These are phyloP conservation scores for Heliothis subflexa DNA, from an alignment of 1,140 invertebrate species.

Conservation along the genomic window DNA sequence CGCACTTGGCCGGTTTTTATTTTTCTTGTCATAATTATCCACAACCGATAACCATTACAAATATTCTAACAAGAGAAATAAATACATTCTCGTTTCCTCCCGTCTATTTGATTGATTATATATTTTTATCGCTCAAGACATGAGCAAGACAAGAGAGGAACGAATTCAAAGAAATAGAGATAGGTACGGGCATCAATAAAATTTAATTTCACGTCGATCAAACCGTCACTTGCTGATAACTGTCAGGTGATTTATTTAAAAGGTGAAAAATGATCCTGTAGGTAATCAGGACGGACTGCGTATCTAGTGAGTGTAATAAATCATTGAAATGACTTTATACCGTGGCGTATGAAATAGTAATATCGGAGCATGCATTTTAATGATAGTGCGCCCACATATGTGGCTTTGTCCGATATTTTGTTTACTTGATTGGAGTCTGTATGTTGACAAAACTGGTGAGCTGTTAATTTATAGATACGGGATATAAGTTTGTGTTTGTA, in stretches of 20 bases:
- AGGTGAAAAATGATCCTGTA: conserved; percentile 49
- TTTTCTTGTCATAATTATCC: background rate
- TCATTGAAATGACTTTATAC: conserved; percentile 39
- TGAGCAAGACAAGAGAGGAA: conserved; percentile 27
- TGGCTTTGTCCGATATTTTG: conserved; percentile 35
- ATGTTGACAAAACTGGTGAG: conserved; percentile 32
- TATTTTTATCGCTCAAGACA: conserved; percentile 51
- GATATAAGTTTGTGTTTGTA: conserved; percentile 16
- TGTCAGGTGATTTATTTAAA: conserved; percentile 47
- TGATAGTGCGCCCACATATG: conserved; percentile 28
- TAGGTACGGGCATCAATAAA: conserved; percentile 45
- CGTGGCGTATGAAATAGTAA: conserved; percentile 26
- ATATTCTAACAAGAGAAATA: conserved; percentile 26
- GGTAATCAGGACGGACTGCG: conserved; percentile 21
- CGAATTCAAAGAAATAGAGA: conserved; percentile 18
- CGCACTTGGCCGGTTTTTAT: too few relatives aligned
- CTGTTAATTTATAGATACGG: conserved; percentile 33
- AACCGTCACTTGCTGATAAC: conserved; percentile 52
- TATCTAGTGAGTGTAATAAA: conserved; percentile 30
- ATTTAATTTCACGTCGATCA: conserved; percentile 57
- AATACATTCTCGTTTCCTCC: conserved; percentile 17
- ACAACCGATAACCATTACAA: conserved; percentile 3
- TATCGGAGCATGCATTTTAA: conserved; percentile 24
- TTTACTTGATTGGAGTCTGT: conserved; percentile 29
- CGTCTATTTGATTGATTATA: conserved; percentile 48